Evolutionary conservation across 2,888 invertebrate species (phyloP).

Genomic region (Drosophila vallismaia): DNA sequence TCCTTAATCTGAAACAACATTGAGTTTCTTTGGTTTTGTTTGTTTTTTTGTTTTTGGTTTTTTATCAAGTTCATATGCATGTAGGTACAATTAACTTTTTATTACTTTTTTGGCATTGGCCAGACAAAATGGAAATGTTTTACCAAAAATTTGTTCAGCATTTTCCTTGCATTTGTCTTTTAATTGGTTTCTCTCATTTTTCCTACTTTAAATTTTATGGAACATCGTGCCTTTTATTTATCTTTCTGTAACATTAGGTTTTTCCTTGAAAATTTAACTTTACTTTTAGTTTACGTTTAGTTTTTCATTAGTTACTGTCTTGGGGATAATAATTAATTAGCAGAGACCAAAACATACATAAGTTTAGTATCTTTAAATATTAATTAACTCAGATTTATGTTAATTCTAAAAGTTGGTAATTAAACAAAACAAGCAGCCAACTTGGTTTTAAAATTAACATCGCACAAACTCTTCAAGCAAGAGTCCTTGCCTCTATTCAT

Average conservation of each 20-base stretch:
- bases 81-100: slow-evolving; percentile 66
- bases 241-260: slow-evolving; percentile 51
- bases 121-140: slow-evolving; percentile 62
- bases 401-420: slow-evolving; percentile 17
- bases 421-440: slow-evolving; percentile 46
- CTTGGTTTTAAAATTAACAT: slow-evolving; percentile 2
- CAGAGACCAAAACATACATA: slow-evolving; percentile 12
- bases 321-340: slow-evolving; percentile 24
- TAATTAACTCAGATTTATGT: slow-evolving; percentile 34
- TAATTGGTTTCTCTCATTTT: slow-evolving; percentile 53
- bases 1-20: slow-evolving; percentile 58
- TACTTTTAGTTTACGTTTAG: slow-evolving; percentile 48
- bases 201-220: slow-evolving; percentile 59
- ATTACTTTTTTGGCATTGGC: slow-evolving; percentile 64
- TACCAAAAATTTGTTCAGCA: slow-evolving; percentile 69
- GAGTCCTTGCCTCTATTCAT: neutral
- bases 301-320: slow-evolving; percentile 32
- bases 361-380: slow-evolving; percentile 15
- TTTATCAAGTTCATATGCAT: slow-evolving; percentile 35
- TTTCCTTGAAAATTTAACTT: slow-evolving; percentile 61
- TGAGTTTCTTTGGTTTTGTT: slow-evolving; percentile 38
- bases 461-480: neutral
- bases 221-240: slow-evolving; percentile 67
- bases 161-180: slow-evolving; percentile 64
- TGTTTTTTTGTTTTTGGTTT: slow-evolving; percentile 16